Evolutionary conservation across 1,140 invertebrate species (phyloP).

Genomic region (Periplaneta americana): DNA sequence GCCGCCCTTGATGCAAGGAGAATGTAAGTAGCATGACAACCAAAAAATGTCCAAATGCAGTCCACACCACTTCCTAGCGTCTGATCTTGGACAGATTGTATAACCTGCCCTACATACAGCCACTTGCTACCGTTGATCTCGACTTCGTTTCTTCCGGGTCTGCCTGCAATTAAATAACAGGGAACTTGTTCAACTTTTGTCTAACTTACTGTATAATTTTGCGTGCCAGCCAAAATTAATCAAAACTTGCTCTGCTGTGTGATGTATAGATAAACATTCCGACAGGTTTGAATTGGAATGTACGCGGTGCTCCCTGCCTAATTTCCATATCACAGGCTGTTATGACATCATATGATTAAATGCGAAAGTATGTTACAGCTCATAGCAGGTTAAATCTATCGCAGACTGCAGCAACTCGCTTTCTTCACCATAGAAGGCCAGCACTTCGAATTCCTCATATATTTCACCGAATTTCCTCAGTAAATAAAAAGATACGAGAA

Average conservation of each 20-base stretch:
- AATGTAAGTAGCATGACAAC: neutral
- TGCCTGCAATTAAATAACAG: neutral
- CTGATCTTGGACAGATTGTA: neutral
- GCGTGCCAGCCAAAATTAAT: neutral
- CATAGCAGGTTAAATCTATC: neutral
- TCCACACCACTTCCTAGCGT: neutral
- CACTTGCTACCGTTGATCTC: neutral
- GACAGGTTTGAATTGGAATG: neutral
- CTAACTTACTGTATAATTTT: neutral
- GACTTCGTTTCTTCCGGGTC: neutral
- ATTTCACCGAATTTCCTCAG: too few species aligned
- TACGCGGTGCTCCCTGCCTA: neutral
- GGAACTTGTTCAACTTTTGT: neutral
- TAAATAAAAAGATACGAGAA: too few species aligned
- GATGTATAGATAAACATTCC: neutral
- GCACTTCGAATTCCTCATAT: neutral
- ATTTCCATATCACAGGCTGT: neutral
- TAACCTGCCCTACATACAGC: neutral
- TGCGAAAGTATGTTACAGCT: neutral
- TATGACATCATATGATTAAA: neutral
- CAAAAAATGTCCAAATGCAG: neutral
- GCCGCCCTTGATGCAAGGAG: neutral
- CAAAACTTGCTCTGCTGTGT: neutral
- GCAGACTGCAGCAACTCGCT: neutral
- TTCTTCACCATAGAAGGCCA: neutral